These are phyloP conservation scores for Apotomis capreana DNA, from an alignment of 2,888 invertebrate genomes.

Conservation along the genomic window DNA sequence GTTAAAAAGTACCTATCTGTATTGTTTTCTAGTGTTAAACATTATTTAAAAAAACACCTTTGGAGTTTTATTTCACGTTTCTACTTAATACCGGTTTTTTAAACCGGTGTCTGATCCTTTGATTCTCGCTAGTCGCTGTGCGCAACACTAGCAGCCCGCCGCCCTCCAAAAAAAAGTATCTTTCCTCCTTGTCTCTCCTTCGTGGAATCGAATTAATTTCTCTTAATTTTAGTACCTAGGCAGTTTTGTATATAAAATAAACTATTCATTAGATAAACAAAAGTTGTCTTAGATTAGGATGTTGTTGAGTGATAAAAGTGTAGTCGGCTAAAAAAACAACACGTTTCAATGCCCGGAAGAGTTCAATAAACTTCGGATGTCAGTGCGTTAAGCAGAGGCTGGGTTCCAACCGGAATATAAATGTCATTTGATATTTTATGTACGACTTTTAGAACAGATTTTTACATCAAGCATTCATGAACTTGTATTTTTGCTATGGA, in stretches of 20 bases:
- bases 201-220: conserved; percentile 32
- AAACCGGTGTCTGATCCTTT: not conserved
- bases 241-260: conserved; percentile 34
- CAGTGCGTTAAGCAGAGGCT: conserved; percentile 51
- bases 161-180: conserved; percentile 27
- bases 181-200: conserved; percentile 36
- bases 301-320: conserved; percentile 54
- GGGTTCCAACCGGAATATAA: conserved; percentile 36
- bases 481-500: conserved; percentile 67
- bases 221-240: conserved; percentile 29
- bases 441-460: conserved; percentile 50
- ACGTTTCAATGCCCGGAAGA: conserved; percentile 54
- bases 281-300: conserved; percentile 47
- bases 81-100: conserved; percentile 13
- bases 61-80: conserved; percentile 4
- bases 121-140: too few relatives aligned
- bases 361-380: conserved; percentile 76
- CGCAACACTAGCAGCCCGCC: conserved; percentile 26
- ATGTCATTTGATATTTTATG: conserved; percentile 40
- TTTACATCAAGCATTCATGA: conserved; percentile 50
- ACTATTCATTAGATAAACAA: conserved; percentile 49
- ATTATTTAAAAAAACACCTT: conserved; percentile 19
- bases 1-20: too few relatives aligned
- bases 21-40: not conserved
- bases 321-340: conserved; percentile 44